Evolutionary conservation across 2,888 invertebrate species (phyloP), one percentile per base, ranked within the genome.

Genomic region (Iselma pallidipennis): DNA sequence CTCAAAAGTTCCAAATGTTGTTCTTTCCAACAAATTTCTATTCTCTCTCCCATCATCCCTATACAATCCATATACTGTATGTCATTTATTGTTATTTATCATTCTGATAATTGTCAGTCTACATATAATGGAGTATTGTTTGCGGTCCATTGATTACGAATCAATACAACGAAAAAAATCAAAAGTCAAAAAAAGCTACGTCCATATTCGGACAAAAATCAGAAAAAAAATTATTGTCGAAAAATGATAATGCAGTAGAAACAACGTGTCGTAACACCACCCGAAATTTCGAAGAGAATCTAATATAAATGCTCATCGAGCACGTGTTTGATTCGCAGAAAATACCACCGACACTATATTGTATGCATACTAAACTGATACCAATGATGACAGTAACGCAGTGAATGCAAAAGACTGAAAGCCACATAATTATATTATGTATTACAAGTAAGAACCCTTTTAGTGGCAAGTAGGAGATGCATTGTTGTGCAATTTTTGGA

Each of bases 251-350:
- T n/a, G n/a, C 37, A 37, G 19, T 37, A 16, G 29, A 29, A 12
- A 12, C 10, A 12, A 37, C 9, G 16, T 16, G 6, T 69, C 67
- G 67, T 69, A 70, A 70, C 68, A 68, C 68, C 55, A 58, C 63
- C 60, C n/a, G n/a, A 66, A 70, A 66, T 67, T 67, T 66, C 63
- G 53, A 59, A 62, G 61, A 67, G 31, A 57, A 67, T 68, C 69
- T 70, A 67, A 69, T 70, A 71, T 71, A 71, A 71, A 71, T 69
- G 71, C 63, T 65, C 66, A 64, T 66, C 63, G 62, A 66, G 71
- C 65, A 71, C 70, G 71, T 71, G 71, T 71, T 70, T 71, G 71
- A 69, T 70, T 70, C 68, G 68, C 70, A 66, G 68, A 58, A 65
- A 69, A 63, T 16, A 37, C 16, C 37, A 58, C 63, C 60, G 53